A percentile compares a stretch with the other conserved stretches of the same genome.
Evolutionary conservation across 1,140 invertebrate species (phyloP).

Genomic region (Pseudomyrmex flavicornis): DNA sequence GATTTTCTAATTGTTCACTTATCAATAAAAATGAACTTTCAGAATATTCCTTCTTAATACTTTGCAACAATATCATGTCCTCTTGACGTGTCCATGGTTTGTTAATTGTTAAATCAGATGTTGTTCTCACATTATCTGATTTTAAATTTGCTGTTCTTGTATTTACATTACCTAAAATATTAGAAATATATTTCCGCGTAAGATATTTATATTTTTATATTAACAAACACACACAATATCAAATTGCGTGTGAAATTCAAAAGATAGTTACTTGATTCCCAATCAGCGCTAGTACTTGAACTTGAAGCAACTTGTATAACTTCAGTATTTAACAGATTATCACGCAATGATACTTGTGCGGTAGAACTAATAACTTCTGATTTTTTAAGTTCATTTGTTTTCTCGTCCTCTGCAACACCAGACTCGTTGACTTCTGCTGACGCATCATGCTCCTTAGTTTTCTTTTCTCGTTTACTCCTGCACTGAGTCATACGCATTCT

Average conservation of each 20-base stretch:
- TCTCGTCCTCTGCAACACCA: background rate
- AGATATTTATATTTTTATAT: no score
- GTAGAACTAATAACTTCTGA: conserved; percentile 34
- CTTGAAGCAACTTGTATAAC: background rate
- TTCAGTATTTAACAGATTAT: conserved; percentile 42
- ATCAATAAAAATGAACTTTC: conserved; percentile 77
- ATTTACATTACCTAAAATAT: background rate
- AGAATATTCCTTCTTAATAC: conserved; percentile 82
- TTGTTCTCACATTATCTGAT: conserved; percentile 32
- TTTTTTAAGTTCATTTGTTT: conserved; percentile 7
- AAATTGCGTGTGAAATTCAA: conserved; percentile 7
- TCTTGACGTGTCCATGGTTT: conserved; percentile 83
- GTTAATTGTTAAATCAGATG: conserved; percentile 55
- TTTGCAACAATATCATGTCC: conserved; percentile 81
- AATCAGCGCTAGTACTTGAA: conserved; percentile 36
- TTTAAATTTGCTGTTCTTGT: conserved; percentile 35
- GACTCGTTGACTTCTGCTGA: conserved; percentile 55
- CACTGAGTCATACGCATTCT: conserved; percentile 62
- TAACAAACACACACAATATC: background rate
- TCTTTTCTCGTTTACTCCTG: conserved; percentile 79
- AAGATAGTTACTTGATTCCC: conserved; percentile 67
- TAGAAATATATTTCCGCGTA: no score
- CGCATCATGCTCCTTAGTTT: conserved; percentile 73
- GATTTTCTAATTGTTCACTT: conserved; percentile 77
- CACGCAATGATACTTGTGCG: conserved; percentile 38